These are phyloP conservation scores for Cosmia trapezina DNA, from an alignment of 2,888 invertebrate species.

Conservation along the genomic window DNA sequence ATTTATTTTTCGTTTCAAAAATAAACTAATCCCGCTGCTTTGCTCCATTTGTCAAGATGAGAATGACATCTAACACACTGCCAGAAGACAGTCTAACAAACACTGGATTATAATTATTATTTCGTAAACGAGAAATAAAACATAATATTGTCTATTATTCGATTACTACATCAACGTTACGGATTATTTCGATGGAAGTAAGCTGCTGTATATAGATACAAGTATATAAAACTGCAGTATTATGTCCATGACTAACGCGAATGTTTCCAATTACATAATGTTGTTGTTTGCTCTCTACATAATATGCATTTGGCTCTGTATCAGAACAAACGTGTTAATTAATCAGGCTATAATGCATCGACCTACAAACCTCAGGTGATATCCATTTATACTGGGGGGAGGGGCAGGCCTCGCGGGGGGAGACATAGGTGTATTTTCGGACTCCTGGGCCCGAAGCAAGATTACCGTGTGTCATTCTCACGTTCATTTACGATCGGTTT, in stretches of 20 bases:
- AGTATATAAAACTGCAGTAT: slow-evolving; percentile 19
- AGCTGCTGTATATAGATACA: background rate
- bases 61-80: slow-evolving; percentile 37
- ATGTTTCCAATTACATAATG: slow-evolving; percentile 37
- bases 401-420: slow-evolving; percentile 48
- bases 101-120: background rate
- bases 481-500: slow-evolving; percentile 58
- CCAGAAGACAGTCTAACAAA: slow-evolving; percentile 17
- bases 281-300: slow-evolving; percentile 23
- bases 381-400: slow-evolving; percentile 60
- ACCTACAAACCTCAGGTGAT: slow-evolving; percentile 72
- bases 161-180: slow-evolving; percentile 45
- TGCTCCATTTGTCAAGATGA: slow-evolving; percentile 37
- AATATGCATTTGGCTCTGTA: slow-evolving; percentile 62
- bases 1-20: slow-evolving; percentile 35
- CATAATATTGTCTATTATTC: slow-evolving; percentile 4
- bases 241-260: background rate
- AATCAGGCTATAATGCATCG: slow-evolving; percentile 68
- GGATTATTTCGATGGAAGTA: slow-evolving; percentile 33
- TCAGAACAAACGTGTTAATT: slow-evolving; percentile 71
- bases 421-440: slow-evolving; percentile 76
- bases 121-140: background rate
- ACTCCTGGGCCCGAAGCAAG: slow-evolving; percentile 64
- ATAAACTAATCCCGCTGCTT: slow-evolving; percentile 27
- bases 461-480: slow-evolving; percentile 63